Base-by-base conservation (phyloP, 2,113 vertebrate genomes). In the Corythornis cristatus region DNA sequence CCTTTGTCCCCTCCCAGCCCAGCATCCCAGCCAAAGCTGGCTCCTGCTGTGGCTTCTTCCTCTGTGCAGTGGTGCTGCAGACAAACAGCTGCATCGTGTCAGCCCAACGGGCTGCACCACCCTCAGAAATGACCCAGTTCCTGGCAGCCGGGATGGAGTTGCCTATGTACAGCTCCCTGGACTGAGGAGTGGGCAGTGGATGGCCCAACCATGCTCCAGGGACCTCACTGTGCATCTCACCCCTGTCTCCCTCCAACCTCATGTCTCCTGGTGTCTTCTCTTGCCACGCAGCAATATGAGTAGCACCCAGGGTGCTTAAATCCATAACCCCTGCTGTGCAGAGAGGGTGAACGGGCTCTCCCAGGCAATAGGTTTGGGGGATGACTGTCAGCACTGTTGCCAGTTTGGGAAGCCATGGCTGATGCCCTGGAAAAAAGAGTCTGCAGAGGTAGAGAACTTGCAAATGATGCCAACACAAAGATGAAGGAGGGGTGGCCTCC, bases 91-190 rank as follows among this genome's bases (percentile, higher is more conserved):
- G 91, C 53, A 21, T 42, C 6, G 0, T 29, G 83, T 84, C 81
- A 26, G 68, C 60, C 60, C 4, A 0, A 29, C 9, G 4, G 82
- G 48, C 90, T 78, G 87, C 19, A 2, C 65, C 9, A 46, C 45
- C 22, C 81, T n/a, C 20, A 46, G 17, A 82, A 79, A 45, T 42
- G 42, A 64, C 64, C 71, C 11, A 0, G 6, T 73, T 87, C 88
- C 53, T 0, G 4, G 56, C 8, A 56, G 81, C 4, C 1, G 58
- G 84, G 29, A 61, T 0, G 0, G 64, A 85, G 60, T n/a, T 73
- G 87, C 62, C 78, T 2, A 2, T 3, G 31, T 54, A 23, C 15
- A 5, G 54, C 71, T 90, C 80, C 80, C 33, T 18, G 6, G 12
- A 19, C 28, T 17, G 60, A 77, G 9, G 26, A 54, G 28, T 82